Conservation (phyloP, 2,113 vertebrate genomes). For the Aleadryas rufinucha region DNA sequence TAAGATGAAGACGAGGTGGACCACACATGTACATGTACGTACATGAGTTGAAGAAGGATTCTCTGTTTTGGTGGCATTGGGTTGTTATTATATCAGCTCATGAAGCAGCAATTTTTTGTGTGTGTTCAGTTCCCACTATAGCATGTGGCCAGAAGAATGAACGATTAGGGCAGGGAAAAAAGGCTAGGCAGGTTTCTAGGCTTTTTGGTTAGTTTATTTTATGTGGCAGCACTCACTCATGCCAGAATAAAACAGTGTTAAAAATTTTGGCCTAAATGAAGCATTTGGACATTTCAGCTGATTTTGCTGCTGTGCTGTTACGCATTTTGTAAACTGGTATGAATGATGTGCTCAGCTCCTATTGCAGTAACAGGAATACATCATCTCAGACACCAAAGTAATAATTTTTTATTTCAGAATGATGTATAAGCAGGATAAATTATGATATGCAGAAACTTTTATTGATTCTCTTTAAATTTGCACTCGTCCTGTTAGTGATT, state of each 20-base stretch:
- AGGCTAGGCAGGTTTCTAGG: background rate
- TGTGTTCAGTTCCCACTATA: background rate
- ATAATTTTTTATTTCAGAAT: background rate
- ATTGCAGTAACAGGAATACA: background rate
- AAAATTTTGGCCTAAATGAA: background rate
- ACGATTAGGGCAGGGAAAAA: background rate
- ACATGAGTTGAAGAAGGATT: background rate
- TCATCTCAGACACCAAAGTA: background rate
- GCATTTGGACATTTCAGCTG: background rate
- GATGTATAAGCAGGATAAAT: background rate
- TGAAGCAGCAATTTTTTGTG: background rate
- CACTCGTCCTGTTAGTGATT: background rate
- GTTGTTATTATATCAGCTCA: background rate
- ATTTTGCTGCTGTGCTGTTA: background rate
- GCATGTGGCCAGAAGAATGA: background rate
- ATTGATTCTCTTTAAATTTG: background rate
- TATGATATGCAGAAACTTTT: background rate
- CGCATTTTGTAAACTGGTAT: background rate
- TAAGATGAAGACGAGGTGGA: background rate
- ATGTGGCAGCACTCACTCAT: background rate
- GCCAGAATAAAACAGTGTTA: background rate
- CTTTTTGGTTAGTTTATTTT: background rate
- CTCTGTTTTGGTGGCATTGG: background rate
- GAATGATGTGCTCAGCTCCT: background rate
- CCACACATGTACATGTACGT: rapidly evolving